Base-by-base conservation (phyloP, 2,797 vertebrate species). In the Bovichtus diacanthus region DNA sequence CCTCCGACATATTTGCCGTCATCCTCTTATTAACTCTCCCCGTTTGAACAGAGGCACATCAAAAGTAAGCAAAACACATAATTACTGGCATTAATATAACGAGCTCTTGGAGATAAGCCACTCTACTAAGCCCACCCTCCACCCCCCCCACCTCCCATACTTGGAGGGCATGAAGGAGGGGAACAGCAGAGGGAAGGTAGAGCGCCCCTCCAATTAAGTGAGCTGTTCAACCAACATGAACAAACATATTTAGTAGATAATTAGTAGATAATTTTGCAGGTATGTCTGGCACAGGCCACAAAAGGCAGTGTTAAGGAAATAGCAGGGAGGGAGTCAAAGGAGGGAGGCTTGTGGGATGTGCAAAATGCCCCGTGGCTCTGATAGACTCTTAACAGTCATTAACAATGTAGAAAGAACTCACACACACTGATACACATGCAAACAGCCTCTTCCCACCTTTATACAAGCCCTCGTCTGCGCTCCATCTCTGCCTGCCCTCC, bases 241-340 rank as follows among this genome's bases (percentile, higher is more conserved):
- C 95, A 94, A 95, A 96, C 95, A 95, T 87, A 96, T 96, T 96
- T 96, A 96, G 94, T 82, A 95, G 95, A 94, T 97, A 96, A 97
- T 97, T 97, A 96, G 95, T 87, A 92, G 95, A 97, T 95, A 84
- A 93, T 96, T 96, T 96, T 91, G 87, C 91, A 95, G 94, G 94
- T 95, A 95, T 96, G 95, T 95, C 91, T 97, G 96, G 95, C 95
- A 92, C 85, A 76, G 87, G 90, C 80, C 82, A 88, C 82, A 90
- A 94, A 95, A 94, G 91, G 66, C 84, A 80, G 76, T 85, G 87
- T 90, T 93, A 94, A 94, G 88, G 90, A 93, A 91, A 93, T 94
- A 93, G 92, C 68, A 91, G 88, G 88, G 90, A 88, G 90, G 84
- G 86, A 89, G 88, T 91, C 89, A 89, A 85, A 88, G 73, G 80